phyloP scores from a whole-genome alignment of 2,113 vertebrate species.

The Climacteris rufus region DNA sequence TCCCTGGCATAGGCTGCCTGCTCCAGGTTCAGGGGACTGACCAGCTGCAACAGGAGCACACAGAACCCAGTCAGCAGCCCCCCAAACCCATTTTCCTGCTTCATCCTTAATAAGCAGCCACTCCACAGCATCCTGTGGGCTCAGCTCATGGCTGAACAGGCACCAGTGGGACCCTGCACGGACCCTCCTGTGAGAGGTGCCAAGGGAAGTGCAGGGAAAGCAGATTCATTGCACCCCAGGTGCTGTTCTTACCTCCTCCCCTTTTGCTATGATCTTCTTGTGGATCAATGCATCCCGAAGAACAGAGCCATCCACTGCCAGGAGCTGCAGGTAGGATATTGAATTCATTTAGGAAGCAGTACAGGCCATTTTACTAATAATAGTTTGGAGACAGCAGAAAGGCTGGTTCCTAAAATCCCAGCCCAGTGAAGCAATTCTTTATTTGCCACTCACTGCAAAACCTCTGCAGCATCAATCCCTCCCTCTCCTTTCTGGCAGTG shows the following conservation, averaged over 20 bases:
- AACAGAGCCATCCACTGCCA: constrained; percentile 82
- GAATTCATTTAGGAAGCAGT: not conserved
- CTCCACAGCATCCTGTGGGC: not conserved
- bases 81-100: not conserved
- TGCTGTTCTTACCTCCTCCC: constrained; percentile 84
- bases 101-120: not conserved
- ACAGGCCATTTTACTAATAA: not conserved
- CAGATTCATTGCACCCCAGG: not conserved
- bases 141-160: fast-evolving
- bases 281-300: constrained; percentile 90
- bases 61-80: not conserved
- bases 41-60: constrained; percentile 69
- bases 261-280: constrained; percentile 97
- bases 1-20: constrained; percentile 91
- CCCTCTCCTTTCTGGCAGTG: not conserved
- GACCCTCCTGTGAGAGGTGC: not conserved
- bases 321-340: constrained; percentile 75
- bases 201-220: not conserved
- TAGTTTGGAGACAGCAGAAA: not conserved
- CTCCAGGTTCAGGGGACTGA: constrained; percentile 93
- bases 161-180: not conserved
- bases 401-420: not conserved
- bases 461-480: not conserved
- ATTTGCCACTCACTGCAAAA: not conserved
- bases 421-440: not conserved